These are phyloP conservation scores for Pharmacophagus antenor DNA, from an alignment of 2,888 invertebrate species.

Conservation along the genomic window DNA sequence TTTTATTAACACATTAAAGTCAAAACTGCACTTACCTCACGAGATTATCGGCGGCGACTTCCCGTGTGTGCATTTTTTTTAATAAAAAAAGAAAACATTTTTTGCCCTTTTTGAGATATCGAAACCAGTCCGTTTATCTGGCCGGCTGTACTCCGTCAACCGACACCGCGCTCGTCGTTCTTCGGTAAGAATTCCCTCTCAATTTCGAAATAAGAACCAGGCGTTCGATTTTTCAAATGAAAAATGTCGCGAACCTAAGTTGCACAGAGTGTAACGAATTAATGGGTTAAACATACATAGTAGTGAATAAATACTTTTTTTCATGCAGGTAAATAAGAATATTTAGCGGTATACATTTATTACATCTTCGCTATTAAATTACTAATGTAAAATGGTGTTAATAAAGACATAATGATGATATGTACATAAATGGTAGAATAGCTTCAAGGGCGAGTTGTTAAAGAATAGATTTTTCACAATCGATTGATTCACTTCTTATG, in stretches of 20 bases:
- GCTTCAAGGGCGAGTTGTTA: slow-evolving; percentile 41
- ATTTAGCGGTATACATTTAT: not conserved
- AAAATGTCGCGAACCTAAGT: slow-evolving; percentile 12
- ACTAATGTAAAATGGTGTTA: slow-evolving; percentile 42
- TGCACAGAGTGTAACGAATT: too few species aligned
- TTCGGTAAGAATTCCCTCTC: slow-evolving; percentile 56
- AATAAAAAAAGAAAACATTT: slow-evolving; percentile 45
- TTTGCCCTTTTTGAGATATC: slow-evolving; percentile 66
- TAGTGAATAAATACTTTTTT: not conserved
- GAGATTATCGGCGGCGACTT: slow-evolving; percentile 75
- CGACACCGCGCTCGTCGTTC: slow-evolving; percentile 40
- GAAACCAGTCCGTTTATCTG: slow-evolving; percentile 74
- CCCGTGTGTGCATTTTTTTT: slow-evolving; percentile 62
- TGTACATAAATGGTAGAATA: slow-evolving; percentile 41
- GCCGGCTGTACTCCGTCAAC: slow-evolving; percentile 49
- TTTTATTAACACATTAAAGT: slow-evolving; percentile 80
- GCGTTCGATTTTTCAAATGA: slow-evolving; percentile 4
- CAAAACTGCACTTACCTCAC: slow-evolving; percentile 76
- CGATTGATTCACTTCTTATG: slow-evolving; percentile 29
- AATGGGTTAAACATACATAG: not conserved
- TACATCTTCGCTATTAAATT: slow-evolving; percentile 40
- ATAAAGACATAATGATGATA: slow-evolving; percentile 41
- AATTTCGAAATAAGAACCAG: slow-evolving; percentile 60
- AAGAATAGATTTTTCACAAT: slow-evolving; percentile 33
- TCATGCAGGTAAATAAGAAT: not conserved